Percentiles rank a stretch among this genome's conserved stretches.
Evolutionary conservation across 2,888 invertebrate species (phyloP).

Genomic region (Antitype chi): DNA sequence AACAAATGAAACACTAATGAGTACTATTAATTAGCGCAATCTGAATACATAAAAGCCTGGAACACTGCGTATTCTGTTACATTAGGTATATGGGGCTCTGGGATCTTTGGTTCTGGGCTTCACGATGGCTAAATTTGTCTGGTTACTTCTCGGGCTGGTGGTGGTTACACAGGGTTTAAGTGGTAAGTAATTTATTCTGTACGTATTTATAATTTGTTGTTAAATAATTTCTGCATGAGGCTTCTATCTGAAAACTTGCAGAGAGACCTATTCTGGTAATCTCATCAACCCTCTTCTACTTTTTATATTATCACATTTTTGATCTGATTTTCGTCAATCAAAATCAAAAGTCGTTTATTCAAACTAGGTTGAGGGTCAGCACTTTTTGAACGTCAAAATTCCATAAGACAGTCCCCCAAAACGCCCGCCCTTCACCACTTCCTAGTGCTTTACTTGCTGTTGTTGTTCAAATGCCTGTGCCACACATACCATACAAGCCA

Average conservation of each 20-base stretch:
- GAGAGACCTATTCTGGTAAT: neutral
- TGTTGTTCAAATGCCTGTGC: too few species aligned
- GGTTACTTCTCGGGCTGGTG: conserved; percentile 59
- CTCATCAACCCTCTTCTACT: neutral
- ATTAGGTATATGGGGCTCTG: conserved; percentile 14
- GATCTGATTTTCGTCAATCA: too few species aligned
- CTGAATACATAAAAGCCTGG: conserved; percentile 34
- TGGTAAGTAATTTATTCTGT: conserved; percentile 47
- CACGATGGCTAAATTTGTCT: conserved; percentile 56
- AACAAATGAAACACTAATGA: conserved; percentile 42
- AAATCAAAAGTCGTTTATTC: too few species aligned
- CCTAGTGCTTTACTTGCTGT: too few species aligned
- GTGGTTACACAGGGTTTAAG: conserved; percentile 48
- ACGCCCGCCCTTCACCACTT: too few species aligned
- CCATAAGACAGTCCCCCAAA: too few species aligned
- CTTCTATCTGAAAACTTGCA: neutral
- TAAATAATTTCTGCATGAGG: neutral
- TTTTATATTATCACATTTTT: neutral
- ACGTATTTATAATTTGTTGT: neutral
- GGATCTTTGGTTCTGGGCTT: conserved; percentile 38
- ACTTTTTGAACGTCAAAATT: too few species aligned
- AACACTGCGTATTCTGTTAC: conserved; percentile 2
- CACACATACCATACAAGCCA: too few species aligned
- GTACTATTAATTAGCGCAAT: conserved; percentile 36
- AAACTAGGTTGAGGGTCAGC: too few species aligned